A percentile compares a stretch with the other conserved stretches of the same genome.
Evolutionary conservation across 2,888 invertebrate genomes (phyloP).

Genomic region (Pterobdella sp.): DNA sequence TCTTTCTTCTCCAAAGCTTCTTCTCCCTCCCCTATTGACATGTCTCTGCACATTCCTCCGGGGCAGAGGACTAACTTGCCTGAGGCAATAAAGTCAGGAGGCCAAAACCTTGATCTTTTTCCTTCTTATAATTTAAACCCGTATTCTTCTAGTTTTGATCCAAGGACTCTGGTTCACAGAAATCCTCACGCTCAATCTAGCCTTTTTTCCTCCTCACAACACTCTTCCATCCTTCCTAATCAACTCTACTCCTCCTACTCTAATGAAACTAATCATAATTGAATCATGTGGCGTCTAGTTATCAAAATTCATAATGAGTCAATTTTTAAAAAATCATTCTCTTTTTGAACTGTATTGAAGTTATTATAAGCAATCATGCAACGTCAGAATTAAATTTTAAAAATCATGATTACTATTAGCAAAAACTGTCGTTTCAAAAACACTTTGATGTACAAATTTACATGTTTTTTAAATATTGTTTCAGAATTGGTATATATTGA

Average conservation of each 20-base stretch:
- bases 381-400: too few relatives aligned
- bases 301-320: too few relatives aligned
- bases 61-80: not conserved
- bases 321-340: too few relatives aligned
- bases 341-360: too few relatives aligned
- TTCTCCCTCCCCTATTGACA: constrained; percentile 24
- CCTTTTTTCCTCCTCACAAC: not conserved
- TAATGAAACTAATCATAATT: not conserved
- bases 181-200: not conserved
- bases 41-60: constrained; percentile 22
- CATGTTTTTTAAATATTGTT: too few relatives aligned
- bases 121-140: not conserved
- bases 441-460: too few relatives aligned
- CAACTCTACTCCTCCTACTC: not conserved
- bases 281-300: too few relatives aligned
- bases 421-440: too few relatives aligned
- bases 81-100: not conserved
- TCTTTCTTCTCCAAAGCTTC: not conserved
- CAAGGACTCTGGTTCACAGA: not conserved
- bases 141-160: not conserved
- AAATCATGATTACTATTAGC: too few relatives aligned
- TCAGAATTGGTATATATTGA: too few relatives aligned
- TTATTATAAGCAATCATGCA: too few relatives aligned
- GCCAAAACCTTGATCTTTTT: not conserved
- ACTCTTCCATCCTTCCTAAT: not conserved